Conservation (phyloP, 2,113 vertebrate genomes). For the Fukomys damarensis region DNA sequence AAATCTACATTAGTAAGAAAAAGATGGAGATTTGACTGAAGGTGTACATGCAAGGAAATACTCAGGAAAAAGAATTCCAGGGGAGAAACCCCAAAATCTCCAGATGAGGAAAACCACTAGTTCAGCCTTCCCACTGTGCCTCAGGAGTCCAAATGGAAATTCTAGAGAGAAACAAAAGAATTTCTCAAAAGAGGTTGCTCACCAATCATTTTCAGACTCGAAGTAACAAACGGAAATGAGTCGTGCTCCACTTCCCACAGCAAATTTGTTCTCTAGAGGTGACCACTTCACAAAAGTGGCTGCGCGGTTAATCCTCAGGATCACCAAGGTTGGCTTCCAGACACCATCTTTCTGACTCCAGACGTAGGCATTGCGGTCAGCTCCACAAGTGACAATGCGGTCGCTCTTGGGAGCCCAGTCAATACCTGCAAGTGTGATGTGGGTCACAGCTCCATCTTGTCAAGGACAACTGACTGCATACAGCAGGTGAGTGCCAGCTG, state of each 20-base stretch:
- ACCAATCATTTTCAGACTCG: conserved; percentile 99
- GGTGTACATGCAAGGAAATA: not conserved
- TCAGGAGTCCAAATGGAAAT: not conserved
- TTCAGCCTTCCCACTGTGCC: not conserved
- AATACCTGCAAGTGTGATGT: conserved; percentile 88
- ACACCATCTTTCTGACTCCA: conserved; percentile 98
- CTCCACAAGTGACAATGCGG: conserved; percentile 98
- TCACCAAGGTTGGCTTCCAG: conserved; percentile 99
- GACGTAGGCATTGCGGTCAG: conserved; percentile 98
- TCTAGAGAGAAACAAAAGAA: not conserved
- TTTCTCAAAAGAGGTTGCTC: conserved; percentile 69
- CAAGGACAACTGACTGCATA: not conserved
- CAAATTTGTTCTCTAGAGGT: conserved; percentile 98
- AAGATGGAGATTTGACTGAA: not conserved
- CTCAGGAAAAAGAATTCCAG: not conserved
- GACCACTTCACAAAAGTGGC: conserved; percentile 99
- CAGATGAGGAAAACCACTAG: not conserved
- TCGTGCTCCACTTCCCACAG: conserved; percentile 97
- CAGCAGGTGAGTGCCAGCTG: not conserved
- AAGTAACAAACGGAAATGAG: conserved; percentile 99
- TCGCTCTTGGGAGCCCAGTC: conserved; percentile 99
- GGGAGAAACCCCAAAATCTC: not conserved
- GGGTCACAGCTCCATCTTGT: not conserved
- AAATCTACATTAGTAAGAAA: not conserved
- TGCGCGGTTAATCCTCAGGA: conserved; percentile 97